These are phyloP conservation scores for Pandemis corylana DNA, from an alignment of 2,888 invertebrate species.

Conservation along the genomic window DNA sequence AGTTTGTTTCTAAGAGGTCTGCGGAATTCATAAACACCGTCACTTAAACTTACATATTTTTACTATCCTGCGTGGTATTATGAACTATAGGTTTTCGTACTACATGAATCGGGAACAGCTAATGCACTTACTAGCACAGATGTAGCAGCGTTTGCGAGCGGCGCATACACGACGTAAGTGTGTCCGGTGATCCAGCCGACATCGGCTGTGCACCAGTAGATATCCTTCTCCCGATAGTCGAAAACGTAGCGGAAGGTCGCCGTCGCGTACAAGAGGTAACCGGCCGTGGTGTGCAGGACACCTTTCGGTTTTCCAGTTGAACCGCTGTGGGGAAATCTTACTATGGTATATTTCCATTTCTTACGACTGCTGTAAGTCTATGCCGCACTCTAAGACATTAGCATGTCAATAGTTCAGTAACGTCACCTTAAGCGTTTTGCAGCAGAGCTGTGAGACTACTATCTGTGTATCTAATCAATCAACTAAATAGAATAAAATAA, in stretches of 20 bases:
- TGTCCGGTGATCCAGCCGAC: slow-evolving; percentile 99
- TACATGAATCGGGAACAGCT: neutral
- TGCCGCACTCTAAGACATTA: no score
- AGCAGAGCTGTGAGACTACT: no score
- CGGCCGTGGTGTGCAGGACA: slow-evolving; percentile 97
- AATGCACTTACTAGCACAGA: slow-evolving; percentile 92
- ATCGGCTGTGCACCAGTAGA: slow-evolving; percentile 98
- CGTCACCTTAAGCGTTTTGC: neutral
- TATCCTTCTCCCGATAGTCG: slow-evolving; percentile 93
- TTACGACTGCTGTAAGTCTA: neutral
- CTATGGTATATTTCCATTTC: neutral
- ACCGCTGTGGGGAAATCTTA: slow-evolving; percentile 82
- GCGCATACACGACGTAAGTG: slow-evolving; percentile 97
- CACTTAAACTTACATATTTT: neutral
- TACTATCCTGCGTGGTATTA: no score
- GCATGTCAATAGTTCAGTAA: neutral
- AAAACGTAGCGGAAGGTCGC: slow-evolving; percentile 98
- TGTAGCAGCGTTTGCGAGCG: slow-evolving; percentile 96
- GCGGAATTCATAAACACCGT: neutral
- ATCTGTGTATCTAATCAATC: neutral
- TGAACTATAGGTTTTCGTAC: no score
- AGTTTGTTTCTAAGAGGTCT: no score
- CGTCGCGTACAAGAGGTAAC: slow-evolving; percentile 97
- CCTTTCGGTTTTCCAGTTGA: slow-evolving; percentile 99
- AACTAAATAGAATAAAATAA: neutral